Conservation (phyloP, 2,113 vertebrate genomes). For the Lamprologus callipterus region DNA sequence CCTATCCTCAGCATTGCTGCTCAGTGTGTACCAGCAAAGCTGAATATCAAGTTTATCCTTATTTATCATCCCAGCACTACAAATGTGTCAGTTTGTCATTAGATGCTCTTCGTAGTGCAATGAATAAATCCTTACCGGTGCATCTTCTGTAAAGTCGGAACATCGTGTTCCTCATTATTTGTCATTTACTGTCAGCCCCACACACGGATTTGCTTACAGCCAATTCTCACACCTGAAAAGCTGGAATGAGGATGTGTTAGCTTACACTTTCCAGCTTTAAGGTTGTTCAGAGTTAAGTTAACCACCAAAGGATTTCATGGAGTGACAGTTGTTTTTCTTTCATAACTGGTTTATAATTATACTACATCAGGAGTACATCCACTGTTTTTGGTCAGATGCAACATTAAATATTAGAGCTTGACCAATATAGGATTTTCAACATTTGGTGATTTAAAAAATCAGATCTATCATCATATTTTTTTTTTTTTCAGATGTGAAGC, state of each 20-base stretch:
- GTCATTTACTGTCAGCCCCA: neutral
- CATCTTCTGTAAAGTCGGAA: neutral
- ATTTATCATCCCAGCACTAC: neutral
- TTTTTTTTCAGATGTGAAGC: neutral
- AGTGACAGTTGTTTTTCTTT: neutral
- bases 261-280: neutral
- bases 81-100: neutral
- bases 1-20: neutral
- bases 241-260: neutral
- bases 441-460: neutral
- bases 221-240: neutral
- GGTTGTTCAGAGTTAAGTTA: neutral
- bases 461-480: accelerated
- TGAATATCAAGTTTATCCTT: neutral
- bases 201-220: neutral
- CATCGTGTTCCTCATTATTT: neutral
- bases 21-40: neutral
- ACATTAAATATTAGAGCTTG: neutral
- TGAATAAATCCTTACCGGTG: neutral
- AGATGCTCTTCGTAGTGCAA: neutral
- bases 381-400: neutral
- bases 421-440: neutral
- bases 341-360: neutral
- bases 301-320: neutral
- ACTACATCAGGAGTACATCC: neutral